Evolutionary conservation across 2,797 vertebrate species (phyloP).

Genomic region (Perodicticus potto): DNA sequence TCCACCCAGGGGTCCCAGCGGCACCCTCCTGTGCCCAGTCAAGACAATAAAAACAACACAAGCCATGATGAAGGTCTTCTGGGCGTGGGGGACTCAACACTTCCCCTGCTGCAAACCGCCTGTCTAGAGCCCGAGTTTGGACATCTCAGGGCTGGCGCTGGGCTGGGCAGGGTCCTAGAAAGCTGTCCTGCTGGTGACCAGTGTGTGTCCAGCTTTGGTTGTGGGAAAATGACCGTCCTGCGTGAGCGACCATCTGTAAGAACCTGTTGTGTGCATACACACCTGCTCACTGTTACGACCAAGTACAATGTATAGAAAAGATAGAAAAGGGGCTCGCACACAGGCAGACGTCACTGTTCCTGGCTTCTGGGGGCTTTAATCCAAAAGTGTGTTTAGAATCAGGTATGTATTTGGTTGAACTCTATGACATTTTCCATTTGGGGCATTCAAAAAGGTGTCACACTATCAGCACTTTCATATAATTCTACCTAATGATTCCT

Average conservation of each 20-base stretch:
- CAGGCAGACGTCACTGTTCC: not conserved
- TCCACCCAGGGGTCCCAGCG: not conserved
- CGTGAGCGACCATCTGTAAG: not conserved
- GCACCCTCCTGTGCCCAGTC: not conserved
- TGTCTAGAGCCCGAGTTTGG: not conserved
- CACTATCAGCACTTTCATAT: constrained; percentile 3
- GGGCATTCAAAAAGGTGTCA: constrained; percentile 3
- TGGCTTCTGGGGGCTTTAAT: not conserved
- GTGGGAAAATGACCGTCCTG: not conserved
- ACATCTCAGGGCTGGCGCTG: not conserved
- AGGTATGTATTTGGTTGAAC: not conserved
- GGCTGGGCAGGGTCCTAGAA: not conserved
- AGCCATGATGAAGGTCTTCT: not conserved
- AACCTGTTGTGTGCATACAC: not conserved
- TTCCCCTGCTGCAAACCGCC: not conserved
- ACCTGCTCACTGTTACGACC: not conserved
- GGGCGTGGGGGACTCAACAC: not conserved
- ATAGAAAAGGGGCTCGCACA: not conserved
- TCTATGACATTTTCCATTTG: not conserved
- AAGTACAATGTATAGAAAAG: not conserved
- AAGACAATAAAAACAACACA: not conserved
- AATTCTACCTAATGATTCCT: not conserved
- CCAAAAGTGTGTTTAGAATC: constrained; percentile 24
- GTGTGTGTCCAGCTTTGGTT: not conserved
- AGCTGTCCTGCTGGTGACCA: not conserved